Conservation (phyloP, 2,113 vertebrate species). For the Haemorhous mexicanus region DNA sequence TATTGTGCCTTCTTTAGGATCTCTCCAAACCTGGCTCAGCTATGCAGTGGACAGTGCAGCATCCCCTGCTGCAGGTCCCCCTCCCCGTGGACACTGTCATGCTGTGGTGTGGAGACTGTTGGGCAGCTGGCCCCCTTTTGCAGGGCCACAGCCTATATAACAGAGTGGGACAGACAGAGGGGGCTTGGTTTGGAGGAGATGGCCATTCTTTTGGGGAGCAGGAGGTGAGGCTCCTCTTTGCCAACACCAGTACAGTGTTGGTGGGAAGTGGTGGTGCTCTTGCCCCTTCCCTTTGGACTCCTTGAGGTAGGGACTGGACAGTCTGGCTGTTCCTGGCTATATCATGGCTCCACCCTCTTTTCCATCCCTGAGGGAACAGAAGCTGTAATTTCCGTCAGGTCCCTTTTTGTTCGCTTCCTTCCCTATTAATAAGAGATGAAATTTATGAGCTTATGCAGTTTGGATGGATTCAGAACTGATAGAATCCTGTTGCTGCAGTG, state of each 20-base stretch:
- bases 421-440: conserved; percentile 57
- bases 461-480: neutral
- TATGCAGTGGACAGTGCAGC: neutral
- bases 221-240: neutral
- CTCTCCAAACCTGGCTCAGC: neutral
- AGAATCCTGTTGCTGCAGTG: neutral
- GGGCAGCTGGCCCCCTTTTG: neutral
- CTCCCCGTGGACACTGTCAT: neutral
- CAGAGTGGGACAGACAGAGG: neutral
- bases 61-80: neutral
- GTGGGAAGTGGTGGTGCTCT: neutral
- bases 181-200: neutral
- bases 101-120: neutral
- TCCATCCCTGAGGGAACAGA: neutral
- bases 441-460: conserved; percentile 19
- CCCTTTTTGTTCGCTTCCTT: conserved; percentile 1
- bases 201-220: neutral
- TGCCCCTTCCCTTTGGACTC: neutral
- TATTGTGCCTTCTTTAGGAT: neutral
- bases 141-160: neutral
- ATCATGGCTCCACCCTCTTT: neutral
- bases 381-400: conserved; percentile 40
- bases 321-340: neutral
- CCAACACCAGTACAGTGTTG: neutral
- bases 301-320: neutral